These are phyloP conservation scores for Limnephilus auricula DNA, from an alignment of 2,888 invertebrate genomes.

Conservation along the genomic window DNA sequence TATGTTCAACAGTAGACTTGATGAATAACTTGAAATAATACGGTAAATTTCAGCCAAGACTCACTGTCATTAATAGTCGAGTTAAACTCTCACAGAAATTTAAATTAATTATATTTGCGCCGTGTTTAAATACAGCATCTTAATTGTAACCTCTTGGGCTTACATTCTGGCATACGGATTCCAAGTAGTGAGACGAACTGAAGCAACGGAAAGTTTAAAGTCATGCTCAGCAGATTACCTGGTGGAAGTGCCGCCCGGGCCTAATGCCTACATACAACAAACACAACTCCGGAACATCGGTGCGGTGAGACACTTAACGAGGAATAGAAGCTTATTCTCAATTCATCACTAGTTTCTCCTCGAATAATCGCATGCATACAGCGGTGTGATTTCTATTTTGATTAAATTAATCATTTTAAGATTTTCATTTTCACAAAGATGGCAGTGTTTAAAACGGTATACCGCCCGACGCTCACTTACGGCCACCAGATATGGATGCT, in stretches of 20 bases:
- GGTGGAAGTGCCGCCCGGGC: neutral
- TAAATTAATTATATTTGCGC: neutral
- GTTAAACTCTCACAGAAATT: neutral
- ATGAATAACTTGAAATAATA: neutral
- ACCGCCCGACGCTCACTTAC: too few relatives aligned
- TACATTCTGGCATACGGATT: neutral
- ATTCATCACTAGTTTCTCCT: conserved; percentile 6
- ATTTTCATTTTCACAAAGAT: too few relatives aligned
- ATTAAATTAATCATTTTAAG: neutral
- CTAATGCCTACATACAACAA: conserved; percentile 53
- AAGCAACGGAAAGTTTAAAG: conserved; percentile 57
- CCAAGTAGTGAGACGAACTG: neutral
- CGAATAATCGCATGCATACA: neutral
- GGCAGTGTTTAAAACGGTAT: too few relatives aligned
- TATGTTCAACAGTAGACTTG: neutral
- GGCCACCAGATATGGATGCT: too few relatives aligned
- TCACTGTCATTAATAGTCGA: neutral
- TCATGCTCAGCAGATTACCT: conserved; percentile 61
- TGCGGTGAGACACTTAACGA: conserved; percentile 39
- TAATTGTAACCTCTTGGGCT: neutral
- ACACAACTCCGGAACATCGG: conserved; percentile 23
- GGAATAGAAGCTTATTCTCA: conserved; percentile 37
- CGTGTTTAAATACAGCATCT: neutral
- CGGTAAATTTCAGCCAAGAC: neutral
- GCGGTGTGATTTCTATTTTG: neutral